Percentiles rank a stretch among this genome's conserved stretches.
Evolutionary conservation across 1,140 invertebrate genomes (phyloP).

Genomic region (Lasioglossum albipes): DNA sequence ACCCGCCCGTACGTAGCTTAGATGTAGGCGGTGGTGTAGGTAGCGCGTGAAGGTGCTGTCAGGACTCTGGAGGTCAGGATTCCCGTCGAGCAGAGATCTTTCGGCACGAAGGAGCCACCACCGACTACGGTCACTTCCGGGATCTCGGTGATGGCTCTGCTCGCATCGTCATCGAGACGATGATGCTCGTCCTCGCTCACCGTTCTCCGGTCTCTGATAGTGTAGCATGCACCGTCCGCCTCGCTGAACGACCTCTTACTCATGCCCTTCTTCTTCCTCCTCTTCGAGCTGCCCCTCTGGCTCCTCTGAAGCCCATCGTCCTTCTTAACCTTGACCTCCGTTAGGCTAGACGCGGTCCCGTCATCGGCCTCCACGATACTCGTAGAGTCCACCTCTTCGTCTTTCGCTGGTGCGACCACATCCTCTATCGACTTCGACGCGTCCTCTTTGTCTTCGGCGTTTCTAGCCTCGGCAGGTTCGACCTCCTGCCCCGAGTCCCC

Average conservation of each 20-base stretch:
- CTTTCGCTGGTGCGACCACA: not conserved
- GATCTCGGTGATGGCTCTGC: slow-evolving; percentile 65
- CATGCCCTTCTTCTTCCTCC: slow-evolving; percentile 28
- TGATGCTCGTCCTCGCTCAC: slow-evolving; percentile 40
- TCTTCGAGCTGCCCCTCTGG: slow-evolving; percentile 13
- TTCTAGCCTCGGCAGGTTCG: not conserved
- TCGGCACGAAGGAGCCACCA: slow-evolving; percentile 67
- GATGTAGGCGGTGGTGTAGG: slow-evolving; percentile 78
- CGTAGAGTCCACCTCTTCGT: not conserved
- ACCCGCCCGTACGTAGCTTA: slow-evolving; percentile 73
- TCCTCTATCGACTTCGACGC: not conserved
- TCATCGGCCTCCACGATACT: not conserved
- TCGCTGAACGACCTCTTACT: slow-evolving; percentile 39
- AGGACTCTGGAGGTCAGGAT: slow-evolving; percentile 75
- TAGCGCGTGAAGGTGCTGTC: slow-evolving; percentile 75
- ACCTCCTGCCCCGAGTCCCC: not conserved
- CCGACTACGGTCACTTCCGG: slow-evolving; percentile 73
- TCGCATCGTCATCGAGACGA: slow-evolving; percentile 20
- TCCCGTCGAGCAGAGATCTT: slow-evolving; percentile 72
- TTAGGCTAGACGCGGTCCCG: not conserved
- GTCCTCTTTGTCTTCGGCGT: not conserved
- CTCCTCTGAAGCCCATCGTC: not conserved
- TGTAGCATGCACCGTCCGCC: not conserved
- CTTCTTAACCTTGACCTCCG: not conserved
- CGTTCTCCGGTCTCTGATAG: slow-evolving; percentile 21